A percentile compares a stretch with the other conserved stretches of the same genome.
Evolutionary conservation across 92 coral and sea anemone genomes (phyloP).

Genomic region (Porites lobata): DNA sequence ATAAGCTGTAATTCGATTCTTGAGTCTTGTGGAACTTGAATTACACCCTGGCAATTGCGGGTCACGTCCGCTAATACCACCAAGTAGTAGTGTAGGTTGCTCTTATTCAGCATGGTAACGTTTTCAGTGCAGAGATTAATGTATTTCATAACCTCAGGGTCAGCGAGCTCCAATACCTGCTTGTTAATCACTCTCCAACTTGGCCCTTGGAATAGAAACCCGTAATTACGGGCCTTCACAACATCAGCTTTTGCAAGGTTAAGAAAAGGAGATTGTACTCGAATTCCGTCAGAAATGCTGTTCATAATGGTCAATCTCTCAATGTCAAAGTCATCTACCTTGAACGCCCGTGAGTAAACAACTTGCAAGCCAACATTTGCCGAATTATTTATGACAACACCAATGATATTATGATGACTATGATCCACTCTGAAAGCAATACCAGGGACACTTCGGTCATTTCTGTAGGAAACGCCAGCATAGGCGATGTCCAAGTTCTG

Average conservation of each 20-base stretch:
- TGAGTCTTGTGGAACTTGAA: conserved; percentile 13
- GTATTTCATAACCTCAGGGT: conserved; percentile 8
- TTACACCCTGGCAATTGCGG: conserved; percentile 6
- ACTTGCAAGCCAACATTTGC: conserved; percentile 33
- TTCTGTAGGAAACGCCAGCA: conserved; percentile 52
- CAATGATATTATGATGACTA: conserved; percentile 15
- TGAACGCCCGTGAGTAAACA: conserved; percentile 32
- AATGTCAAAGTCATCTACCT: background rate
- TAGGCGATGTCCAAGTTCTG: conserved; percentile 27
- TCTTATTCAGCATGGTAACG: conserved; percentile 1
- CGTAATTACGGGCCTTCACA: conserved; percentile 9
- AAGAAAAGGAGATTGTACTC: conserved; percentile 23
- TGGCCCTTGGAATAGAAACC: background rate
- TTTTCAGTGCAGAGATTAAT: conserved; percentile 35
- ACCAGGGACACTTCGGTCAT: conserved; percentile 11
- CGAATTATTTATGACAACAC: conserved; percentile 36
- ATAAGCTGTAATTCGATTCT: conserved; percentile 32
- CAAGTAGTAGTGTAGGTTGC: background rate
- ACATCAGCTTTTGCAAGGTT: conserved; percentile 2
- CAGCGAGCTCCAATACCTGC: background rate
- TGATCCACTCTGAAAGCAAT: conserved; percentile 48
- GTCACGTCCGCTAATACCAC: background rate
- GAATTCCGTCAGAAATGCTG: conserved; percentile 12
- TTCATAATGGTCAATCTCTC: conserved; percentile 13
- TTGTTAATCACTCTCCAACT: background rate